Evolutionary conservation across 2,113 vertebrate species (phyloP).

Genomic region (Platycercus adscitus): DNA sequence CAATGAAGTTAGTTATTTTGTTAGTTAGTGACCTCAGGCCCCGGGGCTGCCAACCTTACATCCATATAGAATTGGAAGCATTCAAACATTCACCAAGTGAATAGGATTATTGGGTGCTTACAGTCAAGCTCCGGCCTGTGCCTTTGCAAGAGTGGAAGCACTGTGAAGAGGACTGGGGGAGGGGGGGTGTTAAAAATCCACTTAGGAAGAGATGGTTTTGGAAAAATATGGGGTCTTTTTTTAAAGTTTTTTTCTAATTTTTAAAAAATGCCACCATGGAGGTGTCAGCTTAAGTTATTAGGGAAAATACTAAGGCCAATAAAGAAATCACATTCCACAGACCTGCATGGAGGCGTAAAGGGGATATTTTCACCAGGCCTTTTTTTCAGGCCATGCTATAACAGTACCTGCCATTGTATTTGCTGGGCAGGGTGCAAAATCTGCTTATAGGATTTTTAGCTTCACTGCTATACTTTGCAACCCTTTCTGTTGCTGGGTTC

Average conservation of each 20-base stretch:
- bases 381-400: neutral
- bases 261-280: neutral
- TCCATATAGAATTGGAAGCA: neutral
- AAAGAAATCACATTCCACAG: constrained; percentile 34
- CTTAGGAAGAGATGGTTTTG: neutral
- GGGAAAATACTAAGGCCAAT: neutral
- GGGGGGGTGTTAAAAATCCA: neutral
- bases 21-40: neutral
- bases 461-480: neutral
- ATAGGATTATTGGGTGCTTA: constrained; percentile 20
- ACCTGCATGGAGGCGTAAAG: constrained; percentile 13
- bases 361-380: neutral
- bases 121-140: neutral
- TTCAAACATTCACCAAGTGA: neutral
- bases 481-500: neutral
- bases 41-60: neutral
- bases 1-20: constrained; percentile 6
- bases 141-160: neutral
- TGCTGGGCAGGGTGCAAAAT: constrained; percentile 33
- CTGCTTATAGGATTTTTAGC: constrained; percentile 33
- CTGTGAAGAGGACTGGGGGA: neutral
- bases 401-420: constrained; percentile 44
- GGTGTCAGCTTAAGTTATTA: constrained; percentile 21
- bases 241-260: neutral
- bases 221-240: neutral